Conservation (phyloP, 1,140 invertebrate species). For the Anastrepha ludens region DNA sequence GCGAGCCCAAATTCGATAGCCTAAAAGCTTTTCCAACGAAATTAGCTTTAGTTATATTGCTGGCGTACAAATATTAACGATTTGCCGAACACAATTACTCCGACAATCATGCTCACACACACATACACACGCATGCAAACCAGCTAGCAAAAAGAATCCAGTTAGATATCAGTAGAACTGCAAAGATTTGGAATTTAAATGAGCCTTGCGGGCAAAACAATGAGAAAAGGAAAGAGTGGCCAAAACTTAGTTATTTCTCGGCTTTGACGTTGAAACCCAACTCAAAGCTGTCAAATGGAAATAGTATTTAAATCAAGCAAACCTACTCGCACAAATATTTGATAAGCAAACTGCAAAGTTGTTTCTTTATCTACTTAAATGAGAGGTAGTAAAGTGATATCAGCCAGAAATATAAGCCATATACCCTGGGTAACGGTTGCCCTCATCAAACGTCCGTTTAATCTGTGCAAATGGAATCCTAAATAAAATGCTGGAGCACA, state of each 20-base stretch:
- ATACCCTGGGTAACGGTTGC: neutral
- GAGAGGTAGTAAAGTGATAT: too few species aligned
- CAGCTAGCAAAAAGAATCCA: neutral
- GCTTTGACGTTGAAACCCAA: neutral
- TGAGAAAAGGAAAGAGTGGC: neutral
- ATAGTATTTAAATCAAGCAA: neutral
- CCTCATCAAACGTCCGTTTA: slow-evolving; percentile 4
- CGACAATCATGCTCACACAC: too few species aligned
- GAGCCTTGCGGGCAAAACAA: neutral
- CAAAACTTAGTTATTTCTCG: neutral
- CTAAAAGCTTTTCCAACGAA: too few species aligned
- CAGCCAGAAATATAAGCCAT: neutral
- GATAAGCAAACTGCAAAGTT: neutral
- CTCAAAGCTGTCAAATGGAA: slow-evolving; percentile 21
- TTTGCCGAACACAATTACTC: too few species aligned
- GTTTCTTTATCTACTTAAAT: too few species aligned
- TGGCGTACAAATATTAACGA: too few species aligned
- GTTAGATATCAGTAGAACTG: neutral
- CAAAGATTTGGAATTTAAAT: slow-evolving; percentile 17
- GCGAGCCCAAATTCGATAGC: too few species aligned
- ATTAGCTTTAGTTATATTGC: too few species aligned
- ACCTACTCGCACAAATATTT: neutral
- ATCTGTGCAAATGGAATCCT: neutral
- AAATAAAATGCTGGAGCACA: neutral
- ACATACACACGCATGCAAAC: neutral